These are phyloP conservation scores for Malachius bipustulatus DNA, from an alignment of 2,888 invertebrate genomes.

Conservation along the genomic window DNA sequence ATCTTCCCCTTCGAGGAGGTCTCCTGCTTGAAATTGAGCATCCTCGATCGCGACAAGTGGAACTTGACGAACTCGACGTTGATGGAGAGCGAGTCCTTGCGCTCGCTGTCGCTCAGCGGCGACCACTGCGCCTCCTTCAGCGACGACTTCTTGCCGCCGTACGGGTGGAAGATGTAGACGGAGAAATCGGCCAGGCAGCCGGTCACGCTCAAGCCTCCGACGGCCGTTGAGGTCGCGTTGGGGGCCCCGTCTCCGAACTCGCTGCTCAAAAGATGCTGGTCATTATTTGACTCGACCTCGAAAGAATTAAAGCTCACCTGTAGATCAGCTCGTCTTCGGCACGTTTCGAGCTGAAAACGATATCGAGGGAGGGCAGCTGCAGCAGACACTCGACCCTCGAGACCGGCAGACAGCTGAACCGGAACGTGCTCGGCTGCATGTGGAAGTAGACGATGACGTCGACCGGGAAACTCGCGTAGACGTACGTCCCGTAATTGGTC, in stretches of 20 bases:
- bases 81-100: slow-evolving; percentile 90
- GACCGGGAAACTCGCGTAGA: slow-evolving; percentile 91
- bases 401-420: slow-evolving; percentile 92
- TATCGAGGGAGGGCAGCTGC: slow-evolving; percentile 90
- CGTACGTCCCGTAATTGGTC: slow-evolving; percentile 64
- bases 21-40: slow-evolving; percentile 60
- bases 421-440: slow-evolving; percentile 93
- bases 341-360: slow-evolving; percentile 90
- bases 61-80: slow-evolving; percentile 97
- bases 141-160: slow-evolving; percentile 81
- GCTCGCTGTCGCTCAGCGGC: slow-evolving; percentile 73
- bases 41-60: slow-evolving; percentile 82
- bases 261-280: slow-evolving; percentile 28
- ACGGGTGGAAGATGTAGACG: slow-evolving; percentile 96
- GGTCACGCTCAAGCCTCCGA: slow-evolving; percentile 85
- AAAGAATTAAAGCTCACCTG: slow-evolving; percentile 18
- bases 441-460: slow-evolving; percentile 98
- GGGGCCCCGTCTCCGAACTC: slow-evolving; percentile 41
- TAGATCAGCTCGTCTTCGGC: slow-evolving; percentile 56
- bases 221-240: slow-evolving; percentile 51
- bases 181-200: slow-evolving; percentile 95
- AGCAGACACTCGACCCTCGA: slow-evolving; percentile 93
- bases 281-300: not conserved
- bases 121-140: slow-evolving; percentile 75
- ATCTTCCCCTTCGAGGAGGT: slow-evolving; percentile 34